A percentile compares a stretch with the other conserved stretches of the same genome.
These are phyloP conservation scores for Indicator indicator DNA, from an alignment of 2,113 vertebrate genomes.

Conservation along the genomic window DNA sequence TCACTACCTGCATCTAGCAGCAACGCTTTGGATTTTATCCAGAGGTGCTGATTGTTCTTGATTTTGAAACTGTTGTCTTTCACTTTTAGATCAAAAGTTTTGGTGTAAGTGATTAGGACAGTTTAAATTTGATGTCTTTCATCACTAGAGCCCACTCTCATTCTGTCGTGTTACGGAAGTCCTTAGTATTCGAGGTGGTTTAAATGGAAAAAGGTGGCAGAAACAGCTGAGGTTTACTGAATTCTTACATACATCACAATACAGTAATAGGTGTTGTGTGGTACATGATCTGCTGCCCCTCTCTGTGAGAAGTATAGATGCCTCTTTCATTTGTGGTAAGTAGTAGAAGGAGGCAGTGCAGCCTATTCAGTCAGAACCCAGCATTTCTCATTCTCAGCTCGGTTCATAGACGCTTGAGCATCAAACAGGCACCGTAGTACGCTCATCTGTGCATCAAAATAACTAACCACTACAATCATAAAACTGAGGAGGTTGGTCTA, in stretches of 20 bases:
- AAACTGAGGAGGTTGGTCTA: neutral
- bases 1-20: neutral
- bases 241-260: neutral
- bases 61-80: neutral
- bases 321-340: neutral
- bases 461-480: neutral
- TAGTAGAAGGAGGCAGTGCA: neutral
- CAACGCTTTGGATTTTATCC: neutral
- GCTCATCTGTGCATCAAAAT: neutral
- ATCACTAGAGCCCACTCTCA: neutral
- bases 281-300: neutral
- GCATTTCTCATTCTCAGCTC: neutral
- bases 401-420: neutral
- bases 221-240: conserved; percentile 10
- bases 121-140: conserved; percentile 11
- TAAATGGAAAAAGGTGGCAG: neutral
- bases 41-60: neutral
- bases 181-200: neutral
- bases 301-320: neutral
- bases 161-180: neutral
- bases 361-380: neutral
- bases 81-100: conserved; percentile 28
- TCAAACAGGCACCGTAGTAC: neutral
- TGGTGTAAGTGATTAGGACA: neutral
- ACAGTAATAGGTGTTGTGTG: neutral